Evolutionary conservation across 2,113 vertebrate genomes (phyloP), one percentile per base, ranked within the genome.

Genomic region (Ceyx melanurus): DNA sequence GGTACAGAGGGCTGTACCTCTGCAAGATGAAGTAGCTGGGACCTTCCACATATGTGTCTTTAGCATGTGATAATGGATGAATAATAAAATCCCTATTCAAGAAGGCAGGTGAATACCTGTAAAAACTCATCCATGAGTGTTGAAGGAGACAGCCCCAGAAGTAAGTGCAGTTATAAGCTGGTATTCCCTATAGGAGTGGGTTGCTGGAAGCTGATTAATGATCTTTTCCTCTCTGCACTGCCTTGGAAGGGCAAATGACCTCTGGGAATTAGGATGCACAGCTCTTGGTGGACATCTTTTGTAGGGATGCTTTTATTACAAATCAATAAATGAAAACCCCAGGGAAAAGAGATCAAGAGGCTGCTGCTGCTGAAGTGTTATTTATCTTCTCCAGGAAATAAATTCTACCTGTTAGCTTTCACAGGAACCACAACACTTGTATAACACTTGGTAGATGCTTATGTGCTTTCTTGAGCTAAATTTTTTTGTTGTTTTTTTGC

Each of bases 321-420:
- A 84, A 72, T 85, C 85, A 65, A 75, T 87, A 87, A 68, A 87
- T 61, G 58, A 85, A 92, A 92, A 72, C 45, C 33, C 18, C 10
- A 42, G 79, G 60, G 82, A 51, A 57, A 76, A 77, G 60, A 3
- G 21, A 88, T 92, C 37, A 70, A 82, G 72, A 82, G 33, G 25
- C 5, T 9, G 58, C 48, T 83, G 77, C 21, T 72, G 57, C 3
- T 73, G 40, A 80, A 74, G 64, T 73, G 67, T 88, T 89, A 65
- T 79, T 91, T 76, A 70, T 76, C 78, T 94, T 94, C 81, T 67
- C 37, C 53, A 64, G 88, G 79, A 94, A 89, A 86, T 64, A 19
- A 85, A 54, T 88, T 85, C 62, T 86, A 91, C 72, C 79, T 94
- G 85, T 67, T 91, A 46, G 31, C 60, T 76, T 92, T 82, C 66